phyloP scores from a whole-genome alignment of 2,113 vertebrate species.

The Oostethus manadensis region DNA sequence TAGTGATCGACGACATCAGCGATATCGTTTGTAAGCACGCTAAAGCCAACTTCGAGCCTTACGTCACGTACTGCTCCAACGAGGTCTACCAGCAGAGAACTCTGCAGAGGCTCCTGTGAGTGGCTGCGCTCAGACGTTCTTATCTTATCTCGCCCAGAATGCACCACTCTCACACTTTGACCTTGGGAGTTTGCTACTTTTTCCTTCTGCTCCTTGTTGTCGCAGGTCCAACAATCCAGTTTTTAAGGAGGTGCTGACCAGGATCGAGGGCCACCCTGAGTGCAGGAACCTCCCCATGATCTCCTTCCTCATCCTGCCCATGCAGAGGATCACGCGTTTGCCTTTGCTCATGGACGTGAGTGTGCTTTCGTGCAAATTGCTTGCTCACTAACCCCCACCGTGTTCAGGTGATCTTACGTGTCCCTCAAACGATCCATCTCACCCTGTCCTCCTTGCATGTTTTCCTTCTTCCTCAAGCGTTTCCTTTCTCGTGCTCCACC shows the following conservation, averaged over 20 bases:
- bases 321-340: conserved; percentile 96
- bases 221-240: conserved; percentile 76
- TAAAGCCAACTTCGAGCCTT: conserved; percentile 85
- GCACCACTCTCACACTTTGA: conserved; percentile 5
- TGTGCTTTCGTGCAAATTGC: conserved; percentile 24
- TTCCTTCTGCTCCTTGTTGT: not conserved
- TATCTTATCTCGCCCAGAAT: conserved; percentile 7
- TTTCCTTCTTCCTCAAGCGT: conserved; percentile 5
- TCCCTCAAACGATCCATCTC: conserved; percentile 5
- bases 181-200: conserved; percentile 7
- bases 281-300: conserved; percentile 94
- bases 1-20: conserved; percentile 87
- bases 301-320: conserved; percentile 97
- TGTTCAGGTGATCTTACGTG: conserved; percentile 23
- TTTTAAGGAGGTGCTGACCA: conserved; percentile 84
- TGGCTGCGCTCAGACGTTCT: conserved; percentile 13
- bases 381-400: conserved; percentile 15
- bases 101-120: conserved; percentile 88
- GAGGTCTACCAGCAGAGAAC: conserved; percentile 97
- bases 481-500: conserved; percentile 16
- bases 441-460: not conserved
- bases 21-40: conserved; percentile 87
- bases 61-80: conserved; percentile 93
- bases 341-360: conserved; percentile 97
- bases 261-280: conserved; percentile 85